Conservation (phyloP, 1,140 invertebrate genomes). For the fruit fly (Drosophila melanogaster) region DNA sequence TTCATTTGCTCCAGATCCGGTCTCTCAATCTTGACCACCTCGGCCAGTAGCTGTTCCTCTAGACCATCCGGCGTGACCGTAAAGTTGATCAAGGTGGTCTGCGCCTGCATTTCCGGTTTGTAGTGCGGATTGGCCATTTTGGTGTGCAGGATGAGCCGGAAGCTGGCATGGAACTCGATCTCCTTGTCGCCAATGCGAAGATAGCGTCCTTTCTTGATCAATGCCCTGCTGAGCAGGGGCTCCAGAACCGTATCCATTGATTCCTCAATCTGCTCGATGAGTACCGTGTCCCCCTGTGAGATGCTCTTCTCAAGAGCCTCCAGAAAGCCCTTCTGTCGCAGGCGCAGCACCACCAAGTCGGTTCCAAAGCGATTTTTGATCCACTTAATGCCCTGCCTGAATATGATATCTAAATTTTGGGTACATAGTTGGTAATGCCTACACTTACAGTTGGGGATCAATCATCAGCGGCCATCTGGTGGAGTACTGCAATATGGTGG, state of each 20-base stretch:
- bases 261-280: constrained; percentile 97
- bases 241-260: constrained; percentile 95
- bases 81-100: constrained; percentile 97
- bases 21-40: constrained; percentile 97
- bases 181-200: constrained; percentile 95
- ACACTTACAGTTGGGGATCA: constrained; percentile 90
- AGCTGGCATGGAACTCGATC: constrained; percentile 93
- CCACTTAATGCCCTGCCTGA: constrained; percentile 96
- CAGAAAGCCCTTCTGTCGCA: constrained; percentile 93
- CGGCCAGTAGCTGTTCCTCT: constrained; percentile 97
- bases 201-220: constrained; percentile 93
- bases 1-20: constrained; percentile 94
- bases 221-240: constrained; percentile 93
- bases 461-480: constrained; percentile 98
- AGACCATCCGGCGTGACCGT: constrained; percentile 96
- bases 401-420: neutral
- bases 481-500: constrained; percentile 95
- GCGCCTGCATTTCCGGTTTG: constrained; percentile 98
- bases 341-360: constrained; percentile 89
- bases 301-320: constrained; percentile 94
- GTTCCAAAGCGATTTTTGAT: constrained; percentile 94
- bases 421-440: neutral
- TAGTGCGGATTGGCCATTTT: constrained; percentile 98
- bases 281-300: constrained; percentile 89
- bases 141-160: constrained; percentile 95